phyloP scores from a whole-genome alignment of 2,888 invertebrate genomes.

The Elmis aenea region DNA sequence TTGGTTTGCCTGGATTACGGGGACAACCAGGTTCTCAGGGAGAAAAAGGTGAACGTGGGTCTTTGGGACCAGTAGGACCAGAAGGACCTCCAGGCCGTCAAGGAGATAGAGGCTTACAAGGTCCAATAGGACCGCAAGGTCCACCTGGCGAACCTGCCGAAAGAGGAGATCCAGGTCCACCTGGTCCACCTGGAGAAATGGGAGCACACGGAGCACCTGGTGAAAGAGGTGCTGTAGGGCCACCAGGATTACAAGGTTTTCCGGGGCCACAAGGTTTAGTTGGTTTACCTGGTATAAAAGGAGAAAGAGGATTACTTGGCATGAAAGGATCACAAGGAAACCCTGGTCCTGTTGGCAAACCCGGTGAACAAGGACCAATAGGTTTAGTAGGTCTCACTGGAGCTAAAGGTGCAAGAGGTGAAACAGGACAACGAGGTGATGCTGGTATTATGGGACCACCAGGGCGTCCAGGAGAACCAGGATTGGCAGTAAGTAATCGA shows the following conservation, averaged over 20 bases:
- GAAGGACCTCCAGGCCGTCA: constrained; percentile 68
- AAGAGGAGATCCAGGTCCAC: constrained; percentile 69
- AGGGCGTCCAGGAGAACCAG: constrained; percentile 72
- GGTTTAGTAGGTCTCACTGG: constrained; percentile 64
- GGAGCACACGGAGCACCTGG: constrained; percentile 70
- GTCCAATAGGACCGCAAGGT: constrained; percentile 68
- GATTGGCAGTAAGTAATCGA: constrained; percentile 55
- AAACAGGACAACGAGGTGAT: constrained; percentile 72
- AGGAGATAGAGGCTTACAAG: constrained; percentile 71
- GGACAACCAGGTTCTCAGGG: constrained; percentile 64
- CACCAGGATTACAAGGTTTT: constrained; percentile 63
- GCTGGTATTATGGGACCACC: constrained; percentile 69
- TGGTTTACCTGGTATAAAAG: constrained; percentile 58
- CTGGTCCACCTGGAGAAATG: constrained; percentile 67
- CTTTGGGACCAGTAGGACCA: constrained; percentile 63
- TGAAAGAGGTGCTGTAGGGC: constrained; percentile 67
- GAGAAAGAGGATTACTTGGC: constrained; percentile 58
- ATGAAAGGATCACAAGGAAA: constrained; percentile 69
- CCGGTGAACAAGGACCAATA: constrained; percentile 63
- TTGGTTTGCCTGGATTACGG: constrained; percentile 66
- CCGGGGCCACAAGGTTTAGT: constrained; percentile 63
- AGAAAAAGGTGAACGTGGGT: constrained; percentile 71
- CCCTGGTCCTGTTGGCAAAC: constrained; percentile 69
- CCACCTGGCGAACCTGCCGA: constrained; percentile 79
- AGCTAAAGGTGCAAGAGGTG: constrained; percentile 70